Base-by-base conservation (phyloP, 1,140 invertebrate species). In the Tetranychus urticae region DNA sequence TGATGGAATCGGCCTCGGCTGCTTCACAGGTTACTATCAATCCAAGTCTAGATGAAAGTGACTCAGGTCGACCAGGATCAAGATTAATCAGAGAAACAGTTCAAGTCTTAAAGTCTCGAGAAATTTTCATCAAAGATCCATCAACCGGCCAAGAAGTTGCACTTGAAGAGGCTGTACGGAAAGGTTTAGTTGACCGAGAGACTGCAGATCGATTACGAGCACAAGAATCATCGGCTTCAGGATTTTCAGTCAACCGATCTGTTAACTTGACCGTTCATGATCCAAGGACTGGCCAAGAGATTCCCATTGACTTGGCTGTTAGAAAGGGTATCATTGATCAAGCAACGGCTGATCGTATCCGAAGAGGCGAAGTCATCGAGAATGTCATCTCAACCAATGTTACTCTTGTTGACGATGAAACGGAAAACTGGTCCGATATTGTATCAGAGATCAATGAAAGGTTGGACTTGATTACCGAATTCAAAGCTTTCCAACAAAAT, bases 281-380 rank as follows among this genome's bases (percentile, higher is more conserved):
- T 74, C 85, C 85, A 13, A 68, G 73, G 54, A 81, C 80, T 1
- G 82, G 81, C 1, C 75, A 79, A 68, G 73, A 79, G 62, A 78
- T 91, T 59, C 77, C 79, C 39, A 73, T 90, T 37, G 76, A 80
- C 39, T 82, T 88, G 69, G 88, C 88, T 2, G 75, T 89, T 42
- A 71, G 79, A 39, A 80, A 78, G 62, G 82, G 82, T 58, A 81
- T 88, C 58, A 74, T 91, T 34, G 78, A 89, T 72, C 75, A 80
- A 64, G 75, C 80, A 57, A 83, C 82, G 1, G 82, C 81, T 31
- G 76, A 81, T 59, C 54, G 59, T 36, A 46, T 64, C 8, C 31
- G 61, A 57, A 23, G 56, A 12, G 48, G 57, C 46, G 61, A 66
- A 46, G 56, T 56, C 36, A 39, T 61, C 23, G 61, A 65, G 31